Percentiles rank a stretch among this genome's conserved stretches.
These are phyloP conservation scores for Trachythela sp. DNA, from an alignment of 64 coral and sea anemone species.

Conservation along the genomic window DNA sequence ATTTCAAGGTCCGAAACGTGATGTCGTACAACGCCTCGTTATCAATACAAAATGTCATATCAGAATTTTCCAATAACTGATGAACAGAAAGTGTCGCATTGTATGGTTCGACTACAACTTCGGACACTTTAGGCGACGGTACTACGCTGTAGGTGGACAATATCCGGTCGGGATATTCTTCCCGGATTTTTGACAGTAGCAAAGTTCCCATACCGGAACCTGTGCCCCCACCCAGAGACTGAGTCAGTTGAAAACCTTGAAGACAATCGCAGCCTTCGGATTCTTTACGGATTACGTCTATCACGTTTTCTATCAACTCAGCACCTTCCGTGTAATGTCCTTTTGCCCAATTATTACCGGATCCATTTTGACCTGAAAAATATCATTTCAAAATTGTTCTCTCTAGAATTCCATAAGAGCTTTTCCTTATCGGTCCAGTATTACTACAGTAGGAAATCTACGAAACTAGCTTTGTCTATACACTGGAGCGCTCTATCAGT, in stretches of 20 bases:
- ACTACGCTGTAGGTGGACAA: conserved; percentile 78
- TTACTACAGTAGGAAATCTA: too few relatives aligned
- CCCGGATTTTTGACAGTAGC: conserved; percentile 74
- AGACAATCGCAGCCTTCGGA: conserved; percentile 71
- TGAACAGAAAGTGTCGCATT: conserved; percentile 71
- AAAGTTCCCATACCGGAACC: conserved; percentile 82
- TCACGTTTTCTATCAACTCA: conserved; percentile 63
- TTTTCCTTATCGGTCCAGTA: too few relatives aligned
- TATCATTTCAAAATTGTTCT: too few relatives aligned
- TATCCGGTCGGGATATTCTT: conserved; percentile 76
- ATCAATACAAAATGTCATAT: conserved; percentile 59
- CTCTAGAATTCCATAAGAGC: too few relatives aligned
- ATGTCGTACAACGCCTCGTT: conserved; percentile 72
- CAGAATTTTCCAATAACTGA: conserved; percentile 78
- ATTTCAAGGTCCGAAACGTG: conserved; percentile 59
- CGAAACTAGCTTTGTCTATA: too few relatives aligned
- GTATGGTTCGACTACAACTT: conserved; percentile 78
- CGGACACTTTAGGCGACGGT: conserved; percentile 78
- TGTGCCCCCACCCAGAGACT: conserved; percentile 68
- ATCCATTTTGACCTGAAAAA: conserved; percentile 69
- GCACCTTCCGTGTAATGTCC: conserved; percentile 78
- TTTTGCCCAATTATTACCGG: conserved; percentile 81
- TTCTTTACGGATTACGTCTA: conserved; percentile 70
- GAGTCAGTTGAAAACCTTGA: conserved; percentile 77
- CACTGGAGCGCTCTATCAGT: too few relatives aligned